These are phyloP conservation scores for Phalloptychus januarius DNA, from an alignment of 2,797 vertebrate species.

Conservation along the genomic window DNA sequence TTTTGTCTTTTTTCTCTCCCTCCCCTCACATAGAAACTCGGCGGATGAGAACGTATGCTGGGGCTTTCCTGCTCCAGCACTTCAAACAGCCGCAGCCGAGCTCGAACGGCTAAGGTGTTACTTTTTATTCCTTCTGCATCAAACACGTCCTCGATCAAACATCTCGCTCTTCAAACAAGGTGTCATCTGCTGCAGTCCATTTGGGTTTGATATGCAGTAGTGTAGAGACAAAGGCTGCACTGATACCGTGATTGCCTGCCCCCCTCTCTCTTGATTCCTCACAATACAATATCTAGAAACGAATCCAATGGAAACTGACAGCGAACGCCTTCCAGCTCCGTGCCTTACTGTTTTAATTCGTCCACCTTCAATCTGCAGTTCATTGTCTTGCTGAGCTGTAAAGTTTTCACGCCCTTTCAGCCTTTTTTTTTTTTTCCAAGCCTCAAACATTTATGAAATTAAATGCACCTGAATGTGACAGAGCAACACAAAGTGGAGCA, in stretches of 20 bases:
- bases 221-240: conserved; percentile 72
- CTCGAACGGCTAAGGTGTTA: conserved; percentile 75
- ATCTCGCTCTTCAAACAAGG: conserved; percentile 83
- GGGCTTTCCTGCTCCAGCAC: conserved; percentile 49
- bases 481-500: background rate
- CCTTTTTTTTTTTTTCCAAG: background rate
- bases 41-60: conserved; percentile 51
- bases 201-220: conserved; percentile 77
- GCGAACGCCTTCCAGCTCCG: conserved; percentile 15
- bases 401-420: background rate
- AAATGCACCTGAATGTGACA: background rate
- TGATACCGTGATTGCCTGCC: conserved; percentile 46
- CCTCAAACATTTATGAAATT: background rate
- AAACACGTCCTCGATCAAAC: conserved; percentile 84
- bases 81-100: conserved; percentile 73
- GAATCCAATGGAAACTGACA: conserved; percentile 61
- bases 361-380: conserved; percentile 27
- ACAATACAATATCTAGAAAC: conserved; percentile 29
- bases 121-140: conserved; percentile 77
- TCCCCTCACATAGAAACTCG: conserved; percentile 24
- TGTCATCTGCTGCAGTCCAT: conserved; percentile 78
- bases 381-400: conserved; percentile 22
- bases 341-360: conserved; percentile 39
- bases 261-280: conserved; percentile 52
- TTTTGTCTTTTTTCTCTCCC: background rate